A percentile compares a stretch with the other conserved stretches of the same genome.
phyloP scores from a whole-genome alignment of 1,140 invertebrate species.

The Oreohelix idahoensis region DNA sequence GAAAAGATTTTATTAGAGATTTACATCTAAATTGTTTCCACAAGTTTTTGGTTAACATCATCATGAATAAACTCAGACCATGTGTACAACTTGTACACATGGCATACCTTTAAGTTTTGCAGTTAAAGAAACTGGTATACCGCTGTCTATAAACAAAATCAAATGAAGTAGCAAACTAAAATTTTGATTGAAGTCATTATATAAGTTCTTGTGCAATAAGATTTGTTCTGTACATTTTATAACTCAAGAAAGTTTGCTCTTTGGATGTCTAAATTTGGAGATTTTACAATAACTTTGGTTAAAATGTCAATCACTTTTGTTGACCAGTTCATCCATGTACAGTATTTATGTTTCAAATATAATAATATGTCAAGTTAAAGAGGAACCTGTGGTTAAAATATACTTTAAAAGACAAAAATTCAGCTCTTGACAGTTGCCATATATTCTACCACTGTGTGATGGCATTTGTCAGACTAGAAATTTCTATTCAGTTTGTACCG shows the following conservation, averaged over 20 bases:
- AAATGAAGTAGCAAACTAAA: neutral
- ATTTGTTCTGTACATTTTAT: neutral
- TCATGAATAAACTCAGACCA: neutral
- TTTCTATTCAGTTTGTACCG: too few relatives aligned
- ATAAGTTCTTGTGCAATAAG: neutral
- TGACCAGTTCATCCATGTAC: slow-evolving; percentile 1
- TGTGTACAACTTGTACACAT: neutral
- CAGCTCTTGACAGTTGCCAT: too few relatives aligned
- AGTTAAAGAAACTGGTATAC: neutral
- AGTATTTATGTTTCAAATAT: neutral
- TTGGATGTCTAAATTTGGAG: neutral
- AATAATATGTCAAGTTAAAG: too few relatives aligned
- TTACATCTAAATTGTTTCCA: neutral
- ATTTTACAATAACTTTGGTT: neutral
- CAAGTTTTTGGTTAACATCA: neutral
- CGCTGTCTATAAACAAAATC: neutral
- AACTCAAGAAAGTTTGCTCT: neutral
- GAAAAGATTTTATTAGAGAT: slow-evolving; percentile 87
- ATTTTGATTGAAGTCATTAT: neutral
- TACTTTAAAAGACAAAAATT: too few relatives aligned
- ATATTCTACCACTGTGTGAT: too few relatives aligned
- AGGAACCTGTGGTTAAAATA: too few relatives aligned
- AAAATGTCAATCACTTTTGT: neutral
- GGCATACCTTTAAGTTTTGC: neutral
- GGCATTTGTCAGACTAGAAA: too few relatives aligned